phyloP scores from a whole-genome alignment of 1,140 invertebrate genomes.

The Liolophura sinensis region DNA sequence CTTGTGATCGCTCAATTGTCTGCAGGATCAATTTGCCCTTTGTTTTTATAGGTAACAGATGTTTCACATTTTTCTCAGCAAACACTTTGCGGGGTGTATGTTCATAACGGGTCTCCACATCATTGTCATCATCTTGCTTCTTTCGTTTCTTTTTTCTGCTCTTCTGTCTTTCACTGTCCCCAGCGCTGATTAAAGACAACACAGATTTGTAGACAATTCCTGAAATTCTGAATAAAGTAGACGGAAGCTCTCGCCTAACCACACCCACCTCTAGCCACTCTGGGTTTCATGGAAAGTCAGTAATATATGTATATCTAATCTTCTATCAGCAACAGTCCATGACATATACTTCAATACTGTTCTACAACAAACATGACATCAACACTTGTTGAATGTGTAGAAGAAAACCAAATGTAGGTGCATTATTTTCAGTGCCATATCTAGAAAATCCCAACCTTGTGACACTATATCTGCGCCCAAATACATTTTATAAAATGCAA shows the following conservation, averaged over 20 bases:
- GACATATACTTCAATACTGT: too few relatives aligned
- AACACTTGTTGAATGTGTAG: too few relatives aligned
- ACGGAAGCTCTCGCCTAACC: neutral
- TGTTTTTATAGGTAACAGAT: slow-evolving; percentile 49
- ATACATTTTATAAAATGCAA: too few relatives aligned
- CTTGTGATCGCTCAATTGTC: slow-evolving; percentile 17
- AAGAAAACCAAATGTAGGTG: too few relatives aligned
- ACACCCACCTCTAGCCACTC: neutral
- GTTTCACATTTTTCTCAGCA: slow-evolving; percentile 30
- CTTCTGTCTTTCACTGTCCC: slow-evolving; percentile 18
- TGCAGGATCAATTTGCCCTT: slow-evolving; percentile 36
- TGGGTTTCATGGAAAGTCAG: slow-evolving; percentile 1
- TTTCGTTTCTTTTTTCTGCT: slow-evolving; percentile 26
- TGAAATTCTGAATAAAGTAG: slow-evolving; percentile 7
- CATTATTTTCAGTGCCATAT: too few relatives aligned
- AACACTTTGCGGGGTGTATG: slow-evolving; percentile 31
- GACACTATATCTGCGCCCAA: too few relatives aligned
- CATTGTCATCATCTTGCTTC: slow-evolving; percentile 18
- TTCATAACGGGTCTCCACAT: slow-evolving; percentile 35
- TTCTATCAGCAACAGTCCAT: neutral
- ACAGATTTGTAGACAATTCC: slow-evolving; percentile 3
- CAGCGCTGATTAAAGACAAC: neutral
- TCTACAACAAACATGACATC: too few relatives aligned
- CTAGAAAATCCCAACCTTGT: too few relatives aligned
- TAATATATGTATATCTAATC: neutral